Conservation (phyloP, 2,797 vertebrate genomes). For the Sebastes iracundus region DNA sequence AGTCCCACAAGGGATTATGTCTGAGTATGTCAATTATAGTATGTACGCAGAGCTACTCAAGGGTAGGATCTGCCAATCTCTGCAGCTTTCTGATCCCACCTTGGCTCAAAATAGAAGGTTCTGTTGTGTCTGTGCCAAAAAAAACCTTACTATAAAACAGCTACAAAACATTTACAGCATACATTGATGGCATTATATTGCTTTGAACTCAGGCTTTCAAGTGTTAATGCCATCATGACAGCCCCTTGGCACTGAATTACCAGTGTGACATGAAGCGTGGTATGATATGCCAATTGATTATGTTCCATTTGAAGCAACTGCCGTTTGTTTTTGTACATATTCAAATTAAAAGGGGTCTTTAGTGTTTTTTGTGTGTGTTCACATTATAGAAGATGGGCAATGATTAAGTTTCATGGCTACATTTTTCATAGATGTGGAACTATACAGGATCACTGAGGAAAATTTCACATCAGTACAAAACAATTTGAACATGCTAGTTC, state of each 20-base stretch:
- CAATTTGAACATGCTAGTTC: background rate
- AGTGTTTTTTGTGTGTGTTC: background rate
- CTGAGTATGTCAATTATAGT: conserved; percentile 76
- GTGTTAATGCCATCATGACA: background rate
- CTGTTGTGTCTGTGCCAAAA: conserved; percentile 21
- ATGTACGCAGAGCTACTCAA: conserved; percentile 63
- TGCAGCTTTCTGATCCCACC: conserved; percentile 42
- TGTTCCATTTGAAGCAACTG: background rate
- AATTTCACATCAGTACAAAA: background rate
- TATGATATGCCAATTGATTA: background rate
- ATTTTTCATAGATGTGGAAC: background rate
- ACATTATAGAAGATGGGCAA: background rate
- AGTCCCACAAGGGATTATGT: conserved; percentile 72
- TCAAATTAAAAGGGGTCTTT: background rate
- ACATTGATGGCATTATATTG: background rate
- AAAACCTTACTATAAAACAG: background rate
- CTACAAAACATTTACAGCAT: background rate
- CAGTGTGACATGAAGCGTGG: background rate
- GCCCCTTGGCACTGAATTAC: background rate
- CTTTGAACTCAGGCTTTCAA: background rate
- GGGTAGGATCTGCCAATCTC: conserved; percentile 61
- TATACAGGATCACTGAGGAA: background rate
- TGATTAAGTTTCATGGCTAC: background rate
- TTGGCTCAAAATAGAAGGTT: conserved; percentile 33
- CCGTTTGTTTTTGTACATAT: background rate